Conservation (phyloP, 2,113 vertebrate genomes). For the Cettia cetti region DNA sequence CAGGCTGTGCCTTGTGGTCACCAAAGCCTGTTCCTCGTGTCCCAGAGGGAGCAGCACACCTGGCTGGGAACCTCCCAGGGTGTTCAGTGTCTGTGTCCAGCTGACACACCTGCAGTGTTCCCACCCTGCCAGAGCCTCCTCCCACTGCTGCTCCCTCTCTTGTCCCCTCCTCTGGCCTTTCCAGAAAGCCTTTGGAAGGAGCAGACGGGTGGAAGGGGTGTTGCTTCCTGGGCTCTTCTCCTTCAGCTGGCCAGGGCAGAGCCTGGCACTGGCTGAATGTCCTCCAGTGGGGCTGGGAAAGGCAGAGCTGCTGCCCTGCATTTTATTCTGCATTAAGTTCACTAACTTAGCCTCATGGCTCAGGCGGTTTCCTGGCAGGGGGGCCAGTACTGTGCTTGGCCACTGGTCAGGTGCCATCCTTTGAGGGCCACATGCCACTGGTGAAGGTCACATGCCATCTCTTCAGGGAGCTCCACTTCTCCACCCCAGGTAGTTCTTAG, state of each 20-base stretch:
- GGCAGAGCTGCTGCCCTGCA: neutral
- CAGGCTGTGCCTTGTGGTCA: neutral
- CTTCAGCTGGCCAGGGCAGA: neutral
- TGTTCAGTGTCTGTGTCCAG: neutral
- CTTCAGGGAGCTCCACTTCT: neutral
- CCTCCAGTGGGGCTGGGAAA: neutral
- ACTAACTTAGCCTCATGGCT: accelerated
- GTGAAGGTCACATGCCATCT: neutral
- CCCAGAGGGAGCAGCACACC: neutral
- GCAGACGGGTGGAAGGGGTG: neutral
- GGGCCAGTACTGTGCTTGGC: neutral
- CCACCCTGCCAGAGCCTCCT: neutral
- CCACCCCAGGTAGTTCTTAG: neutral
- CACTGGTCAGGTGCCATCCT: neutral
- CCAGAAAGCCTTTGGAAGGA: neutral
- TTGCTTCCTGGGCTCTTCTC: neutral
- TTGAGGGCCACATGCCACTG: neutral
- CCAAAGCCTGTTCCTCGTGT: accelerated
- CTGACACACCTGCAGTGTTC: neutral
- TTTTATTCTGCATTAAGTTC: neutral
- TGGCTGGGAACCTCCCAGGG: neutral
- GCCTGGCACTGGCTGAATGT: accelerated
- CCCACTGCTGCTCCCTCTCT: neutral
- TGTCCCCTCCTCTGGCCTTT: neutral
- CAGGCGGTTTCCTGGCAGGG: neutral